Percentiles rank a stretch among this genome's conserved stretches.
These are phyloP conservation scores for Anoplius nigerrimus DNA, from an alignment of 2,888 invertebrate genomes.

Conservation along the genomic window DNA sequence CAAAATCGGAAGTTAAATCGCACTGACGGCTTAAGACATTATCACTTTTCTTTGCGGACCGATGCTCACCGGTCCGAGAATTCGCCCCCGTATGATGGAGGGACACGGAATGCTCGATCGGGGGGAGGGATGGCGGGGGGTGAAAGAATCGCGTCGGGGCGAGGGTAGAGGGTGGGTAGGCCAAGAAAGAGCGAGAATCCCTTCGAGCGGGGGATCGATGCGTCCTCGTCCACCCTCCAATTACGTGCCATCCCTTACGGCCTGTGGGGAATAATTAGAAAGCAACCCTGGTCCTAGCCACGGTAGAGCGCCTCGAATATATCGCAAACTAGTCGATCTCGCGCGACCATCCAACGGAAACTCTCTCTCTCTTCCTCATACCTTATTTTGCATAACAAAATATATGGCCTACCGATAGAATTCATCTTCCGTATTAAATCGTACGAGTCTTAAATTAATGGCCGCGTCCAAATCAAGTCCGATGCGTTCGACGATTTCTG, in stretches of 20 bases:
- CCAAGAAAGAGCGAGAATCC: constrained; percentile 49
- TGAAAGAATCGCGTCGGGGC: constrained; percentile 11
- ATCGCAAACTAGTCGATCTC: constrained; percentile 37
- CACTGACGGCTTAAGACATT: constrained; percentile 82
- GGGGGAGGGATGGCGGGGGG: constrained; percentile 20
- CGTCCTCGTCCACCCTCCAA: constrained; percentile 69
- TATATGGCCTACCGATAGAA: no score
- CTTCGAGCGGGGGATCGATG: constrained; percentile 67
- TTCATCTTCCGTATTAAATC: no score
- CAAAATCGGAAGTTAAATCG: constrained; percentile 73
- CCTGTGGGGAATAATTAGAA: constrained; percentile 72
- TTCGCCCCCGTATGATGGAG: constrained; percentile 25
- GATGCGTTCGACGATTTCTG: constrained; percentile 19
- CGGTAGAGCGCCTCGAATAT: constrained; percentile 15
- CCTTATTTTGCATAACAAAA: no score
- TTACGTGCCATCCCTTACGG: constrained; percentile 68
- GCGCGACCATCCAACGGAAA: constrained; percentile 26
- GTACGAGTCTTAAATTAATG: background rate
- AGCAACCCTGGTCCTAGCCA: constrained; percentile 57
- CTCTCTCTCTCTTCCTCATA: background rate
- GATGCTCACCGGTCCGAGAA: constrained; percentile 47
- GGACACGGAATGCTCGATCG: constrained; percentile 5
- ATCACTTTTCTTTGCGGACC: constrained; percentile 80
- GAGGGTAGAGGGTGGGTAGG: no score
- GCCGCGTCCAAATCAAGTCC: background rate